Conservation (phyloP, 2,888 invertebrate species). For the Cantharis lateralis region DNA sequence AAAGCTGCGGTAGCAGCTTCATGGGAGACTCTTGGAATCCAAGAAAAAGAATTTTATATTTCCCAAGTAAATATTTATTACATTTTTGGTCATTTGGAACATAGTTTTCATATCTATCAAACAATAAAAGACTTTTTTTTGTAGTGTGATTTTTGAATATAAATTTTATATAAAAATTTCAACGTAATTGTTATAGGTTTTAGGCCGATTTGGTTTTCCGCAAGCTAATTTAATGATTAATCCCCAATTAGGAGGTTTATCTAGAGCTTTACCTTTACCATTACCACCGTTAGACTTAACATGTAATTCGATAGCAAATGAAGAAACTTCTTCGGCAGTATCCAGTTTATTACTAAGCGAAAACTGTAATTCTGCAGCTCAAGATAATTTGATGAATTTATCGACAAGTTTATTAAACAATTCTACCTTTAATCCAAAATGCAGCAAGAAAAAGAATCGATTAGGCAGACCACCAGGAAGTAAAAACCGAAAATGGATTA, state of each 20-base stretch:
- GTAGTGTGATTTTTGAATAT: too few relatives aligned
- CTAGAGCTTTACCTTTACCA: constrained; percentile 40
- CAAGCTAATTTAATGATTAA: constrained; percentile 55
- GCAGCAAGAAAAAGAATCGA: constrained; percentile 31
- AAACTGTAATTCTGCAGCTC: constrained; percentile 3
- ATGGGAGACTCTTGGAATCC: constrained; percentile 53
- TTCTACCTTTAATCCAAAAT: constrained; percentile 5
- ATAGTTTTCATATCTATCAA: too few relatives aligned
- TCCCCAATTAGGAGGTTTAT: constrained; percentile 52
- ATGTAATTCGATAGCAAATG: constrained; percentile 5
- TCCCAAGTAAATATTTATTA: constrained; percentile 49
- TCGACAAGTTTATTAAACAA: constrained; percentile 6
- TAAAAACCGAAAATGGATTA: constrained; percentile 36
- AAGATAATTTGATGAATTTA: neutral
- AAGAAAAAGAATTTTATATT: constrained; percentile 56
- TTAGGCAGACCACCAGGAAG: constrained; percentile 44
- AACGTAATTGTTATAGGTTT: constrained; percentile 48
- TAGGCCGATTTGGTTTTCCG: constrained; percentile 52
- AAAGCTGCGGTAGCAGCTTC: constrained; percentile 52
- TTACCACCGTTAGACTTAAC: constrained; percentile 33
- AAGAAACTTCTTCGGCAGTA: constrained; percentile 30
- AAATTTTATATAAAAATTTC: too few relatives aligned
- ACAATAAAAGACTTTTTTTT: too few relatives aligned
- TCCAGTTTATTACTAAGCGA: constrained; percentile 26
- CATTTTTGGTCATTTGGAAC: neutral